Conservation (phyloP, 2,113 vertebrate species). For the Corythornis vintsioides region DNA sequence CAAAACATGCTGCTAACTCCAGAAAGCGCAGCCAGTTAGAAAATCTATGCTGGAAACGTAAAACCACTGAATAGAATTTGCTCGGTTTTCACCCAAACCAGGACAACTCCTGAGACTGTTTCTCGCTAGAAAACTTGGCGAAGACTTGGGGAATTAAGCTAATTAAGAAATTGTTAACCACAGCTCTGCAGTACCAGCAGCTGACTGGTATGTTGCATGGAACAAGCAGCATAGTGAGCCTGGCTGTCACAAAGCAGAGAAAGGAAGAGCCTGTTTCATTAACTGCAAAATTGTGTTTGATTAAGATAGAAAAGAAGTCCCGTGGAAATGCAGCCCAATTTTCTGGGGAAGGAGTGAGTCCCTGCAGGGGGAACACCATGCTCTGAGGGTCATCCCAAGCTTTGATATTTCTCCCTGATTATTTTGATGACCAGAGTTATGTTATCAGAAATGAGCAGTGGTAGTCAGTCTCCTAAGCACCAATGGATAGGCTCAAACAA, state of each 20-base stretch:
- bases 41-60: too few relatives aligned
- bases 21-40: too few relatives aligned
- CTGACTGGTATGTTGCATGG: slow-evolving; percentile 52
- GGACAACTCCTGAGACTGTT: not conserved
- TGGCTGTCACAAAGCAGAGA: slow-evolving; percentile 18
- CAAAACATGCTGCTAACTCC: too few relatives aligned
- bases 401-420: not conserved
- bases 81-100: too few relatives aligned
- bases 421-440: not conserved
- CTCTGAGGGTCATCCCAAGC: not conserved
- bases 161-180: slow-evolving; percentile 52
- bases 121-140: slow-evolving; percentile 31
- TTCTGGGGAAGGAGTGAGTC: not conserved
- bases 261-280: slow-evolving; percentile 51
- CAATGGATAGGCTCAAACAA: not conserved
- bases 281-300: not conserved
- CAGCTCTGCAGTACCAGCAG: slow-evolving; percentile 35
- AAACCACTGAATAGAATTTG: too few relatives aligned
- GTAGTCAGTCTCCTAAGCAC: not conserved
- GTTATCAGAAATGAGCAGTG: not conserved
- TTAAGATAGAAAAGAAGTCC: not conserved
- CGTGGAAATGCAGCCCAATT: not conserved
- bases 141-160: slow-evolving; percentile 12
- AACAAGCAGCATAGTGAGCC: slow-evolving; percentile 20
- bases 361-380: not conserved